phyloP scores from a whole-genome alignment of 2,888 invertebrate species.

The Cepaea hortensis region DNA sequence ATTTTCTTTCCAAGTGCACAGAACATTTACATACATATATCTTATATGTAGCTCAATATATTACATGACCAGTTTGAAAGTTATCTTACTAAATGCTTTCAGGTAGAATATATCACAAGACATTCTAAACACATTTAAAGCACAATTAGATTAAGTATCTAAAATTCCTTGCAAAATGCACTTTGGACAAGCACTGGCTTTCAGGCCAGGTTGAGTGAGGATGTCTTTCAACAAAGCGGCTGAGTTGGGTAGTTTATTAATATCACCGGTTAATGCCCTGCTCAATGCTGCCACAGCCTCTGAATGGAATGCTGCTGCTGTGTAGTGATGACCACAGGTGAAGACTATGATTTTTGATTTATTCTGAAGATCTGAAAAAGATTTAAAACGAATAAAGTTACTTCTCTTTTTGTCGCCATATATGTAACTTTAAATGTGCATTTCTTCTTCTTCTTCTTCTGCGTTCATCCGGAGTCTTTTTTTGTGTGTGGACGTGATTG shows the following conservation, averaged over 20 bases:
- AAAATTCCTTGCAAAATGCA: conserved; percentile 65
- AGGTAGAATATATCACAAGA: too few relatives aligned
- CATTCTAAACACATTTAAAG: too few relatives aligned
- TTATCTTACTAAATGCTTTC: too few relatives aligned
- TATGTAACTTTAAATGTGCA: too few relatives aligned
- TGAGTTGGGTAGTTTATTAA: conserved; percentile 60
- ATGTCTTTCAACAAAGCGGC: conserved; percentile 63
- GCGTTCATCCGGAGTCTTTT: too few relatives aligned
- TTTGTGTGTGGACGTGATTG: too few relatives aligned
- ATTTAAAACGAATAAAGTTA: background rate
- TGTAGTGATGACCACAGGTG: conserved; percentile 71
- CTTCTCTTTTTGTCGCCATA: too few relatives aligned
- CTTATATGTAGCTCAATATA: too few relatives aligned
- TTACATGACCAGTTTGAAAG: too few relatives aligned
- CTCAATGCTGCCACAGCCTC: conserved; percentile 59
- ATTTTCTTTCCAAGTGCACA: too few relatives aligned
- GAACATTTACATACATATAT: too few relatives aligned
- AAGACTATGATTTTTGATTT: conserved; percentile 55
- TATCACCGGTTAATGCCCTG: conserved; percentile 53
- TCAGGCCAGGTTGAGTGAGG: conserved; percentile 59
- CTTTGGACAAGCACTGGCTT: conserved; percentile 69
- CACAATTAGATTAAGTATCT: conserved; percentile 22
- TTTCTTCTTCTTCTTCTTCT: too few relatives aligned
- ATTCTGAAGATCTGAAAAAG: background rate
- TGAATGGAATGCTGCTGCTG: conserved; percentile 57